Base-by-base conservation (phyloP, 2,113 vertebrate species). In the Gallinago jamesoni region DNA sequence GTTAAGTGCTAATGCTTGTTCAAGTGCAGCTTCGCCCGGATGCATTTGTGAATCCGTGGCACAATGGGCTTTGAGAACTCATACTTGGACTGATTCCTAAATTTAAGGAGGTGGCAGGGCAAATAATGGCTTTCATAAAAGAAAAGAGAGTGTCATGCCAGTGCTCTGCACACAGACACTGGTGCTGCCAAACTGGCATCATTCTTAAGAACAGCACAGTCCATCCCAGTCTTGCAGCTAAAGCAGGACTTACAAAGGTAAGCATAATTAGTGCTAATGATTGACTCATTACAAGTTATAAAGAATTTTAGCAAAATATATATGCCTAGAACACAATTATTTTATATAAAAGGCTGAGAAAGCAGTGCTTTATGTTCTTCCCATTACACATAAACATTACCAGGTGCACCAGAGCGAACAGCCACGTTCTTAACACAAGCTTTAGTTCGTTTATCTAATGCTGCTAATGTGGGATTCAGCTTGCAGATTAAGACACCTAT, bases 41-140 rank as follows among this genome's bases (percentile, higher is more conserved):
- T 1, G 6, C 1, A 9, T 81, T 43, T 43, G 67, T 50, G 84
- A 62, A 63, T 5, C 0, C 0, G 37, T 50, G 1, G 70, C 0
- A 0, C 33, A 78, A 85, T 17, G 55, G 87, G 50, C 37, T 90
- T 77, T 60, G 37, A 69, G 47, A 91, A 84, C 33, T 87, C 64
- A 27, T 43, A 56, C 33, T 60, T 68, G 27, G 56, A 96, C 81
- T 3, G 0, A 92, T 74, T 92, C 84, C 76, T 48, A 52, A 67
- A 84, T 89, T 81, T 56, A 74, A 68, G 53, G 69, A 76, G 52
- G 91, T 4, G 6, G 77, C 35, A 89, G 43, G 91, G 74, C 62
- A 94, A 91, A 11, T 21, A 84, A 64, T 53, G 45, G 62, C 39
- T 93, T 89, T 93, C 41, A n/a, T n/a, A 68, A 93, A 45, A 74